These are phyloP conservation scores for Brachionichthys hirsutus DNA, from an alignment of 2,113 vertebrate species.

Conservation along the genomic window DNA sequence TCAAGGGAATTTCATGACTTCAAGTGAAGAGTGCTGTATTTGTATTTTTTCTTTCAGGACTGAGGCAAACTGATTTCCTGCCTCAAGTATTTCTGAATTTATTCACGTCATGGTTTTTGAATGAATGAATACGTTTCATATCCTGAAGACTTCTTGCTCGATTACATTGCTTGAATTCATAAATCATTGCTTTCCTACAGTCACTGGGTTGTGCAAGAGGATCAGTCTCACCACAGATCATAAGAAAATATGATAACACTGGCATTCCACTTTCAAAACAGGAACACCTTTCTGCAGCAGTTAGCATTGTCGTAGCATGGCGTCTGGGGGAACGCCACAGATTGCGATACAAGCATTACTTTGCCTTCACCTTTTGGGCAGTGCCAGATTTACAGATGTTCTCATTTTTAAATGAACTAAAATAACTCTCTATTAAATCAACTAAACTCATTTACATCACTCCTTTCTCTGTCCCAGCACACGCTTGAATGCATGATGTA, in stretches of 20 bases:
- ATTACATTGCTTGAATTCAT: neutral
- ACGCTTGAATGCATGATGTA: too few relatives aligned
- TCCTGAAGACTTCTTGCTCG: constrained; percentile 18
- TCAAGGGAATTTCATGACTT: constrained; percentile 1
- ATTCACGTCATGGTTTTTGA: constrained; percentile 12
- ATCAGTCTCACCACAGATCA: neutral
- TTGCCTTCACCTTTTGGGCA: neutral
- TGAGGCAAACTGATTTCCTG: constrained; percentile 17
- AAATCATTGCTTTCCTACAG: neutral
- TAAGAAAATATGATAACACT: neutral
- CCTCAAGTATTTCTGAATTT: neutral
- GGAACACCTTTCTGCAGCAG: too few relatives aligned
- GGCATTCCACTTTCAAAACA: neutral
- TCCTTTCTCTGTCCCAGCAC: too few relatives aligned
- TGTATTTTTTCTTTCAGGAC: neutral
- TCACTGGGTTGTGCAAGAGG: constrained; percentile 3
- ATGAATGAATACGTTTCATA: constrained; percentile 35
- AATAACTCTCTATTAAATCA: too few relatives aligned
- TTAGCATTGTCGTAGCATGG: neutral
- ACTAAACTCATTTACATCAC: too few relatives aligned
- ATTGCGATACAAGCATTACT: rapidly evolving
- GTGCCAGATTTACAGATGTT: neutral
- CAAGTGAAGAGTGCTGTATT: neutral
- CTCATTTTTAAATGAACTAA: too few relatives aligned
- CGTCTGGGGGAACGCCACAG: neutral